Evolutionary conservation across 2,888 invertebrate species (phyloP), one percentile per base, ranked within the genome.

Genomic region (Gandaritis pyraliata): DNA sequence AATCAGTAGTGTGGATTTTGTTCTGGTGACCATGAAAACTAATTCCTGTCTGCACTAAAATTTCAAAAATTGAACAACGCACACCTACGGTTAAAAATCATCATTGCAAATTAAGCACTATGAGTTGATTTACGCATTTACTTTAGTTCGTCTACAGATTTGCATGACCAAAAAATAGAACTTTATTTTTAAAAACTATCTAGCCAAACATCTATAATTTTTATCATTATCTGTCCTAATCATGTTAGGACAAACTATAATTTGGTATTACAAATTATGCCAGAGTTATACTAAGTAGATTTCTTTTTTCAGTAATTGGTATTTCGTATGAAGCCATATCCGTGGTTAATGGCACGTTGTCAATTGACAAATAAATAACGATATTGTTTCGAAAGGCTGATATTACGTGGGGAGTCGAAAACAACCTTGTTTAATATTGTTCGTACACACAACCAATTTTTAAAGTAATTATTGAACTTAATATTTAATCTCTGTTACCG

Each of bases 341-440:
- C 69, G 64, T 64, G 11, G 46, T 59, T 64, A 70, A 70, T 64
- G 33, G 58, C n/a, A 65, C 51, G 58, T 62, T 69, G 61, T 69
- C 65, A 65, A 61, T 61, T 65, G 60, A 61, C 66, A 64, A 67
- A 67, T 63, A 53, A 12, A 47, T 51, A 47, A 12, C 59, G 15
- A 38, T 52, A 54, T 41, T 47, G 43, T 65, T 64, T 64, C 60
- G 58, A 58, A 65, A 62, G 23, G 39, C 33, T 43, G 16, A 8
- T 39, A 43, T 65, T 66, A 47, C 66, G 49, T 46, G n/a, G 23
- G 36, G n/a, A 45, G 18, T 18, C 8, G 29, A 1, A 33, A 0
- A 33, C 5, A 33, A 33, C 23, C 23, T 33, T 33, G 10, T 11
- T 0, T 33, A 5, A 11, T 33, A 33, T 33, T 33, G 33, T 33